Conservation (phyloP, 2,797 vertebrate species). For the Mus minutoides region DNA sequence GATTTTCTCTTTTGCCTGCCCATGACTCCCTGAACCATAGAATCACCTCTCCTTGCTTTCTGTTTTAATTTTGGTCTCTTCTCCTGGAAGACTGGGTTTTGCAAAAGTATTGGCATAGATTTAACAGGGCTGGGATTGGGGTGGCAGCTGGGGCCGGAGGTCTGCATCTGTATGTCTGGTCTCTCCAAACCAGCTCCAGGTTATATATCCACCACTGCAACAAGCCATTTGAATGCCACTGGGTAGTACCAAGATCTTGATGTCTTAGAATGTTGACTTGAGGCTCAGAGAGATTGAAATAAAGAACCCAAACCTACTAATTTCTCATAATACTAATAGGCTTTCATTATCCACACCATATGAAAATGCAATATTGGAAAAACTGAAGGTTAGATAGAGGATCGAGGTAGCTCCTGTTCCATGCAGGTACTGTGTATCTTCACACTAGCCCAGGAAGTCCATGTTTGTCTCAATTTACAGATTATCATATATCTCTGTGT, state of each 20-base stretch:
- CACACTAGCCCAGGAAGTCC: not conserved
- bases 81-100: not conserved
- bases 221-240: not conserved
- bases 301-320: not conserved
- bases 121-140: not conserved
- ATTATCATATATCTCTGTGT: not conserved
- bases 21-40: not conserved
- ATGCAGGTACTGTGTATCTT: accelerated
- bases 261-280: not conserved
- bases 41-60: not conserved
- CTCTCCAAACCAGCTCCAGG: not conserved
- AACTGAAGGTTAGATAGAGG: not conserved
- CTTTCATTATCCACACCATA: not conserved
- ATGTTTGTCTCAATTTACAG: not conserved
- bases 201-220: not conserved
- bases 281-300: not conserved
- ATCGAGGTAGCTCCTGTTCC: accelerated
- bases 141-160: accelerated
- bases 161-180: not conserved
- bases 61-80: slow-evolving; percentile 21
- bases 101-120: not conserved
- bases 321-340: not conserved
- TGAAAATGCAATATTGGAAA: not conserved
- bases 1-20: not conserved
- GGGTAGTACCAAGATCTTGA: not conserved